Conservation (phyloP, 2,888 invertebrate genomes). For the Morinoia aosen region DNA sequence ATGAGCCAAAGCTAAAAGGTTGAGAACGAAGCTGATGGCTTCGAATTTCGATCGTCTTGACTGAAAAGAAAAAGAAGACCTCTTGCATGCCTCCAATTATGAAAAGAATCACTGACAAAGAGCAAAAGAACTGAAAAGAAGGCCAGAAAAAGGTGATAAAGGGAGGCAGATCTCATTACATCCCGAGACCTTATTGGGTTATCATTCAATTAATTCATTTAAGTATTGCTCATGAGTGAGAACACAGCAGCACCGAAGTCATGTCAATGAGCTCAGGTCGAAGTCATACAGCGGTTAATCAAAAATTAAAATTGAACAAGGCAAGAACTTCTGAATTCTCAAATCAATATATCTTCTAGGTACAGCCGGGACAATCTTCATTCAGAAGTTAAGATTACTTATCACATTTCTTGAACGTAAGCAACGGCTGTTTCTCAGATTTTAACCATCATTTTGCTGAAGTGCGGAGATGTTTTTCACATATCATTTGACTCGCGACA, state of each 20-base stretch:
- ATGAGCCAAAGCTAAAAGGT: slow-evolving; percentile 18
- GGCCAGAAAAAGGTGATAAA: not conserved
- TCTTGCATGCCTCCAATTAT: slow-evolving; percentile 33
- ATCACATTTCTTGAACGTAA: not conserved
- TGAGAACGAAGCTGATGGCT: not conserved
- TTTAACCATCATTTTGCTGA: not conserved
- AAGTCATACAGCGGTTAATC: not conserved
- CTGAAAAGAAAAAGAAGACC: not conserved
- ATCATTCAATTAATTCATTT: not conserved
- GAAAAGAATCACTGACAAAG: slow-evolving; percentile 19
- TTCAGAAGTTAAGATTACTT: not conserved
- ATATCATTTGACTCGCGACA: not conserved
- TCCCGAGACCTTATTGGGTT: not conserved
- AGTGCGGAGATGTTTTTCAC: not conserved
- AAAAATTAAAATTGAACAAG: too few species aligned
- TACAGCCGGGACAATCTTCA: not conserved
- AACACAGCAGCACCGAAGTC: not conserved
- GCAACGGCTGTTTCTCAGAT: not conserved
- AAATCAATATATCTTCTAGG: too few species aligned
- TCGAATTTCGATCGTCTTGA: slow-evolving; percentile 35
- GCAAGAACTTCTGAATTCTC: too few species aligned
- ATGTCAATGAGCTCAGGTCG: not conserved
- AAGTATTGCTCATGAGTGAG: not conserved
- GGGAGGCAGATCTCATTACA: not conserved
- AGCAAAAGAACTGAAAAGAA: not conserved